Evolutionary conservation across 2,888 invertebrate genomes (phyloP).

Genomic region (Synergus itoensis): DNA sequence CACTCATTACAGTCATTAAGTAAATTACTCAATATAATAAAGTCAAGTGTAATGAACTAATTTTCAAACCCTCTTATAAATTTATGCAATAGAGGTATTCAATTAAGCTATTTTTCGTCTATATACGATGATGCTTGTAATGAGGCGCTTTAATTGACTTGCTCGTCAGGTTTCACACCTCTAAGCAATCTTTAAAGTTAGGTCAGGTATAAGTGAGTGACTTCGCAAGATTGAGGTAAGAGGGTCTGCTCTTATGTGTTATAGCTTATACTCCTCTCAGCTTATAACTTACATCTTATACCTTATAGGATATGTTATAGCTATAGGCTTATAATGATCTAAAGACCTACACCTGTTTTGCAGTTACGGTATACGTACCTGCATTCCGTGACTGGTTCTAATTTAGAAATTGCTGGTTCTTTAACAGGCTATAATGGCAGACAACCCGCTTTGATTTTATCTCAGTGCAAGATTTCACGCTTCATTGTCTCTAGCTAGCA

Average conservation of each 20-base stretch:
- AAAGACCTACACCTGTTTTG: constrained; percentile 55
- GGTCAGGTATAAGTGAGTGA: constrained; percentile 11
- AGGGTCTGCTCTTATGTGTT: background rate
- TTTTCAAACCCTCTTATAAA: background rate
- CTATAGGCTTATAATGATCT: background rate
- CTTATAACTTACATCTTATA: background rate
- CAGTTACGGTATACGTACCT: constrained; percentile 45
- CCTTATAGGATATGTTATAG: background rate
- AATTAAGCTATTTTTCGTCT: background rate
- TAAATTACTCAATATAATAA: background rate
- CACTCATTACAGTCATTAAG: background rate
- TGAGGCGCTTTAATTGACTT: background rate
- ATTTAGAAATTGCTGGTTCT: constrained; percentile 73
- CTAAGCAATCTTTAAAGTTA: background rate
- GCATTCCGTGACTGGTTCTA: constrained; percentile 68
- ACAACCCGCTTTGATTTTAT: constrained; percentile 61
- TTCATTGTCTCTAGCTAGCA: constrained; percentile 46
- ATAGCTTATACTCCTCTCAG: background rate
- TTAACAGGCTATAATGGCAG: constrained; percentile 63
- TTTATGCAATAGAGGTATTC: background rate
- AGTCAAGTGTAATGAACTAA: background rate
- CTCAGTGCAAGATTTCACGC: constrained; percentile 50
- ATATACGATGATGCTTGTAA: constrained; percentile 7
- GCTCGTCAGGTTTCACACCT: constrained; percentile 9
- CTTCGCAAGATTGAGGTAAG: constrained; percentile 5